A percentile compares a stretch with the other conserved stretches of the same genome.
Evolutionary conservation across 53 echinoderm and acorn worm species (phyloP).

Genomic region (Stichopus horrens): DNA sequence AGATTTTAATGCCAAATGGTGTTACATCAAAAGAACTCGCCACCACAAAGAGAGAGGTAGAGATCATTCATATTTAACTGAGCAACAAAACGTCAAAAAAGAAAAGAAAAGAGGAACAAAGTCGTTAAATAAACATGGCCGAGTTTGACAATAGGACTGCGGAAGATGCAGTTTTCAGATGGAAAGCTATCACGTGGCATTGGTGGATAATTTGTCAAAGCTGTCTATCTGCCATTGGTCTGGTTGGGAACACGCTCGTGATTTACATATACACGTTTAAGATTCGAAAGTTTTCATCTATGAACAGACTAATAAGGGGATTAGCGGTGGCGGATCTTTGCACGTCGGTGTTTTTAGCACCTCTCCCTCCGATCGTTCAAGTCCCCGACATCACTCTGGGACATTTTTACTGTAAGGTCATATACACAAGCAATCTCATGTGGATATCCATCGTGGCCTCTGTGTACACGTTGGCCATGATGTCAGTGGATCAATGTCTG

Average conservation of each 20-base stretch:
- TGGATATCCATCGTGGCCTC: constrained; percentile 74
- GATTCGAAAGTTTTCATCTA: constrained; percentile 53
- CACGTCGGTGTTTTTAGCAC: constrained; percentile 57
- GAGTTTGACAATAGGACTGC: not conserved
- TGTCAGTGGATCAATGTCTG: constrained; percentile 66
- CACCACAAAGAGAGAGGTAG: not conserved
- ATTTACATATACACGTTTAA: constrained; percentile 66
- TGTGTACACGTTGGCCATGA: constrained; percentile 61
- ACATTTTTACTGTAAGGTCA: constrained; percentile 61
- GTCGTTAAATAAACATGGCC: not conserved
- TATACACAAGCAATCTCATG: constrained; percentile 58
- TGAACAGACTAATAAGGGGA: constrained; percentile 62
- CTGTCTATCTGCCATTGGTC: constrained; percentile 58
- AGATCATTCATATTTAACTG: not conserved
- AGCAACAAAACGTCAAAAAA: not conserved
- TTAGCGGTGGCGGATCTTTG: constrained; percentile 69
- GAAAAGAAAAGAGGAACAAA: not conserved
- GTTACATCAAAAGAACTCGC: too few species aligned
- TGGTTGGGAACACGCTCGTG: constrained; percentile 63
- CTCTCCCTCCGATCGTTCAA: constrained; percentile 40
- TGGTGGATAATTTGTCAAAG: constrained; percentile 54
- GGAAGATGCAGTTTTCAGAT: not conserved
- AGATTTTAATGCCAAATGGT: too few species aligned
- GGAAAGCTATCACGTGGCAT: constrained; percentile 40
- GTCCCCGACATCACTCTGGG: constrained; percentile 51